A percentile compares a stretch with the other conserved stretches of the same genome.
Conservation (phyloP, 2,113 vertebrate genomes). For the Willisornis vidua region DNA sequence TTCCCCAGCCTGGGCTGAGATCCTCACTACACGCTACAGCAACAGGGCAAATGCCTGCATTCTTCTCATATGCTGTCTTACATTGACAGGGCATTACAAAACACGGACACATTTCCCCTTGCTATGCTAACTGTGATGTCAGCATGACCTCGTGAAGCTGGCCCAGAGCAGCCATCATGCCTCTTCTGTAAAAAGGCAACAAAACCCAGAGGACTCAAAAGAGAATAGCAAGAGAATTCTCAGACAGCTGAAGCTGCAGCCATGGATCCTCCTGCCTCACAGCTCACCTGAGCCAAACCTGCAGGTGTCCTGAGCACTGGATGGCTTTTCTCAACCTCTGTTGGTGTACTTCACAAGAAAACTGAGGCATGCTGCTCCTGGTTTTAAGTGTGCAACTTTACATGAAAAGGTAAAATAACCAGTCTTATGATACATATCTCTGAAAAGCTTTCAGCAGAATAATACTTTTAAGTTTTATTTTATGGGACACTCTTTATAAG, state of each 20-base stretch:
- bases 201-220: not conserved
- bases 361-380: not conserved
- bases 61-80: not conserved
- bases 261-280: not conserved
- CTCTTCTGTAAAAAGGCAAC: not conserved
- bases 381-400: not conserved
- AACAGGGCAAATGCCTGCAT: not conserved
- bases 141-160: not conserved
- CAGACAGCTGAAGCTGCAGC: not conserved
- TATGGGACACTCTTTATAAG: not conserved
- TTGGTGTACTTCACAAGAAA: not conserved
- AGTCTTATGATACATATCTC: not conserved
- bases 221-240: not conserved
- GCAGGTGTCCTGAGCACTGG: not conserved
- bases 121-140: not conserved
- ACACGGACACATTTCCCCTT: not conserved
- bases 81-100: not conserved
- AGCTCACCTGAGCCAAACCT: not conserved
- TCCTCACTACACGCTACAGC: not conserved
- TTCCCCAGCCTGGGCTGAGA: not conserved
- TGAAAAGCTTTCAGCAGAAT: not conserved
- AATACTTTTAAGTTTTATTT: not conserved
- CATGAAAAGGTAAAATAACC: not conserved
- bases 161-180: not conserved
- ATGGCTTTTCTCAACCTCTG: not conserved